Conservation (phyloP, 1,140 invertebrate species). For the Elymnias hypermnestra region DNA sequence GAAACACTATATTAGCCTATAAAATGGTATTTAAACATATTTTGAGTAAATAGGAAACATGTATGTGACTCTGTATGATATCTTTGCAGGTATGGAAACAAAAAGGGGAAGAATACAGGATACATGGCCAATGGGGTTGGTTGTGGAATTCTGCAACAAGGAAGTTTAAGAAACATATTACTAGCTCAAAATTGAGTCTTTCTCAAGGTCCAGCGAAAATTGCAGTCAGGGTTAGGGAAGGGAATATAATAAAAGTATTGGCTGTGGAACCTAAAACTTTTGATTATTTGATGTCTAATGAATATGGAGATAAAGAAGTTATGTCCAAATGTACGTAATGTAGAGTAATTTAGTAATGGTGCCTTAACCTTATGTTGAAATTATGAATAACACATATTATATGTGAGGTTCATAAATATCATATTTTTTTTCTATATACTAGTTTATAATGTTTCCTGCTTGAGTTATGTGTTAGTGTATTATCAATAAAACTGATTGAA, state of each 20-base stretch:
- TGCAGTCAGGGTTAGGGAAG: constrained; percentile 86
- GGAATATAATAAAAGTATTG: constrained; percentile 81
- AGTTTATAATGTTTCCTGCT: too few relatives aligned
- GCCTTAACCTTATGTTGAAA: too few relatives aligned
- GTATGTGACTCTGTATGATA: constrained; percentile 3
- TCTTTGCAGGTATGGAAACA: constrained; percentile 90
- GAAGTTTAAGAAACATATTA: constrained; percentile 60
- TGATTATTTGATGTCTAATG: constrained; percentile 77
- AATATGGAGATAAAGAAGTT: constrained; percentile 63
- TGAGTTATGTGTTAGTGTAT: too few relatives aligned
- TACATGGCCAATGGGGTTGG: constrained; percentile 97
- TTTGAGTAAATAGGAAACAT: too few relatives aligned
- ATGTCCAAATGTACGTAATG: constrained; percentile 60
- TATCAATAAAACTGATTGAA: too few relatives aligned
- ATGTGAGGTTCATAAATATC: too few relatives aligned
- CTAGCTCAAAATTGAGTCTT: constrained; percentile 75
- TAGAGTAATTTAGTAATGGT: too few relatives aligned
- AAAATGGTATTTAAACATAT: too few relatives aligned
- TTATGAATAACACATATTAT: too few relatives aligned
- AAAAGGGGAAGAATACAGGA: constrained; percentile 97
- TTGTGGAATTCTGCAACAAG: constrained; percentile 88
- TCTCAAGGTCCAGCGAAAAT: constrained; percentile 84
- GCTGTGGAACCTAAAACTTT: constrained; percentile 85
- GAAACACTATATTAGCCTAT: too few relatives aligned
- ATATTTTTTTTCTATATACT: too few relatives aligned